Evolutionary conservation across 1,140 invertebrate species (phyloP).

Genomic region (Drosophila pseudoobscura): DNA sequence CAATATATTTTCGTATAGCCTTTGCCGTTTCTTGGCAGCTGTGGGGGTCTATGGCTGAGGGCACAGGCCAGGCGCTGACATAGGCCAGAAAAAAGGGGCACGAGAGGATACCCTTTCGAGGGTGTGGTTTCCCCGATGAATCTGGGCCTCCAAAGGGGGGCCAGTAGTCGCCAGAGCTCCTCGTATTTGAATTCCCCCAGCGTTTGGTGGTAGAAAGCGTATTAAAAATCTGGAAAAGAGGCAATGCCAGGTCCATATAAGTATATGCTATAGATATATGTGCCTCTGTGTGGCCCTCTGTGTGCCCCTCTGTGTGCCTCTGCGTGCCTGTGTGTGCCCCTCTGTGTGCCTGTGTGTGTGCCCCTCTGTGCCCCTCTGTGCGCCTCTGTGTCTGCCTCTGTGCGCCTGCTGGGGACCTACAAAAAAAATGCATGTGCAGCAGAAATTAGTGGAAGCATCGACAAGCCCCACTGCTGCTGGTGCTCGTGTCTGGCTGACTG

Average conservation of each 20-base stretch:
- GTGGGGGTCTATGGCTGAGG: constrained; percentile 5
- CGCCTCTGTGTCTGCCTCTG: not conserved
- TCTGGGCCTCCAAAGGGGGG: too few species aligned
- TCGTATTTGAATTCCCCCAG: constrained; percentile 33
- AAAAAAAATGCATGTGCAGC: constrained; percentile 72
- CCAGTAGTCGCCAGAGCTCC: not conserved
- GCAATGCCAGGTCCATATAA: too few species aligned
- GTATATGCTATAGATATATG: not conserved
- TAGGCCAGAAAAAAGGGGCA: constrained; percentile 23
- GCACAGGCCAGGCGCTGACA: constrained; percentile 16
- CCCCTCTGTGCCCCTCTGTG: constrained; percentile 2
- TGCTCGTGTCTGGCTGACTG: constrained; percentile 35
- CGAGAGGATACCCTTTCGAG: too few species aligned
- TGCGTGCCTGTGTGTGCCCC: too few species aligned
- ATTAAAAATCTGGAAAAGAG: constrained; percentile 49
- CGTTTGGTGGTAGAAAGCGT: constrained; percentile 50
- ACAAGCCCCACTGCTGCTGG: constrained; percentile 7
- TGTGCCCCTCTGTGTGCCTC: not conserved
- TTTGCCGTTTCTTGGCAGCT: constrained; percentile 30
- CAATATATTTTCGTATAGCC: constrained; percentile 46
- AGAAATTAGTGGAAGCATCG: constrained; percentile 69
- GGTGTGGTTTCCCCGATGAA: too few species aligned
- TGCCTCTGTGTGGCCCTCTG: constrained; percentile 7
- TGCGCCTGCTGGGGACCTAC: constrained; percentile 16
- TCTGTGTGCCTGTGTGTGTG: constrained; percentile 20